Conservation (phyloP, 2,113 vertebrate genomes). For the Thermophis baileyi region DNA sequence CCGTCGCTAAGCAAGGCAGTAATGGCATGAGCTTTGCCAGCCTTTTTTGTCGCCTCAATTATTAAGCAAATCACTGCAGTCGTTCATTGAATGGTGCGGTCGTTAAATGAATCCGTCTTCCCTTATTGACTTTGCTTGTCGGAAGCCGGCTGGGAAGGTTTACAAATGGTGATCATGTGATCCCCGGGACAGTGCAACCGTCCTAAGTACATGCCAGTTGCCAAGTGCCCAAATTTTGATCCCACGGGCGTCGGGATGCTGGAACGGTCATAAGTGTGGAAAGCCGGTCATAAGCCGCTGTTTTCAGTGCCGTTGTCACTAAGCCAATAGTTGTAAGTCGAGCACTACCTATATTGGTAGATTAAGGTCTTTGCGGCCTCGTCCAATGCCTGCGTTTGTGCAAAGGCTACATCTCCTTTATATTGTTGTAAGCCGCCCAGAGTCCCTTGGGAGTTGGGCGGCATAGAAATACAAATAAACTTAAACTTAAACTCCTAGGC, state of each 20-base stretch:
- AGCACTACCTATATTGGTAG: background rate
- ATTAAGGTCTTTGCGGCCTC: background rate
- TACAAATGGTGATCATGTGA: background rate
- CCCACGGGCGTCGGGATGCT: background rate
- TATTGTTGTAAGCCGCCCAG: too few species aligned
- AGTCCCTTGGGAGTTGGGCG: too few species aligned
- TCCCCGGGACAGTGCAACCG: too few species aligned
- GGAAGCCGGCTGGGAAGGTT: background rate
- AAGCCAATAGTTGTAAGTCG: background rate
- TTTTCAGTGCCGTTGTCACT: too few species aligned
- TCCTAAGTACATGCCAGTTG: background rate
- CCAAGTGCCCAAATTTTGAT: background rate
- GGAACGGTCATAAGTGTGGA: background rate
- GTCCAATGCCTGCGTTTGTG: background rate
- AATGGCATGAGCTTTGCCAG: background rate
- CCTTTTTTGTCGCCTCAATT: background rate
- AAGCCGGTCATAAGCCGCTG: background rate
- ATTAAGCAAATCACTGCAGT: background rate
- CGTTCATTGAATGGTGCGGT: background rate
- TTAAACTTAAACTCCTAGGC: too few species aligned
- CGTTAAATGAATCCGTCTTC: background rate
- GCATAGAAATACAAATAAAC: too few species aligned
- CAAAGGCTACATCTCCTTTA: slow-evolving; percentile 40
- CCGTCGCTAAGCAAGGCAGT: background rate
- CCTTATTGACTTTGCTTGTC: background rate